Evolutionary conservation across 2,888 invertebrate species (phyloP).

Genomic region (Epistrophe grossulariae): DNA sequence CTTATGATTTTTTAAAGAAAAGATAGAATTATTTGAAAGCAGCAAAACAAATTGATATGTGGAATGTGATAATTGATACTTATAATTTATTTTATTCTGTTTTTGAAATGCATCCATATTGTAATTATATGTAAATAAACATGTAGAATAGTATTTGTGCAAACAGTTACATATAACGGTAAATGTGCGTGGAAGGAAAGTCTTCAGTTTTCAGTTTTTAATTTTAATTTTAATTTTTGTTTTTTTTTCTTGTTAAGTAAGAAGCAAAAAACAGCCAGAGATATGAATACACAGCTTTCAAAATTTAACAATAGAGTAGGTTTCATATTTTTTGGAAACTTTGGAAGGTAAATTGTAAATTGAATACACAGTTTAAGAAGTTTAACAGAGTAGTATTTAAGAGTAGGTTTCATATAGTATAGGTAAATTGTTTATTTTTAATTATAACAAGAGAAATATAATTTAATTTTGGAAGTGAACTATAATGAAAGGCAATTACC

Average conservation of each 20-base stretch:
- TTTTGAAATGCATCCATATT: constrained; percentile 5
- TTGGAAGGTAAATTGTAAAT: not conserved
- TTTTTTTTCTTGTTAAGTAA: constrained; percentile 5
- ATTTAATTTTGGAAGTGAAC: constrained; percentile 3
- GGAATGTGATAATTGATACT: constrained; percentile 68
- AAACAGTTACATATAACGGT: constrained; percentile 12
- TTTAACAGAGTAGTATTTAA: too few relatives aligned
- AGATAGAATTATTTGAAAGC: constrained; percentile 12
- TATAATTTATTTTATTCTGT: constrained; percentile 6
- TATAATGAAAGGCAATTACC: not conserved
- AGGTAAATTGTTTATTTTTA: not conserved
- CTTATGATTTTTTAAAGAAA: constrained; percentile 8
- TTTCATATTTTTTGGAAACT: not conserved
- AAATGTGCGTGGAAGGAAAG: constrained; percentile 30
- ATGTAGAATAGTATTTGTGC: constrained; percentile 19
- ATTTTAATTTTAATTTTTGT: constrained; percentile 16
- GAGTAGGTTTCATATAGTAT: too few relatives aligned
- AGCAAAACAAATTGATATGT: constrained; percentile 60
- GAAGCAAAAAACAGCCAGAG: constrained; percentile 34
- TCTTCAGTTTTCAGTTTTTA: constrained; percentile 4
- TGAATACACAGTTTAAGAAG: too few relatives aligned
- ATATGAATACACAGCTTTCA: not conserved
- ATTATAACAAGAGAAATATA: not conserved
- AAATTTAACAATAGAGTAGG: constrained; percentile 19
- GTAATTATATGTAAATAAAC: constrained; percentile 6